Conservation (phyloP, 30 jellyfish, hydroid and myxozoan genomes). For the Aurelia sp. region DNA sequence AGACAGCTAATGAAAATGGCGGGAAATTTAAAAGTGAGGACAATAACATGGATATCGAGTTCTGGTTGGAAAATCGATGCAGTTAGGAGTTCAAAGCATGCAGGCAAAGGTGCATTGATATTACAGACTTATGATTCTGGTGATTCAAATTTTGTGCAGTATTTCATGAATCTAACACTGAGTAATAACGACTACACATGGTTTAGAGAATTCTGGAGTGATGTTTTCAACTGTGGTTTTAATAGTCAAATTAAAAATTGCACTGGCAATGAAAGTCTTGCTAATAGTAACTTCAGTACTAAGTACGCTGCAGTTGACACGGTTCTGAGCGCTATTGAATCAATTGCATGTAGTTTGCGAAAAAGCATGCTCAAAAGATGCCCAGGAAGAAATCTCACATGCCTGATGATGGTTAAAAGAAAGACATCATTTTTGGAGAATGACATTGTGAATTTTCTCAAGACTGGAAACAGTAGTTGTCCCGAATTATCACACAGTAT, state of each 20-base stretch:
- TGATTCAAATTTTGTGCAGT: conserved; percentile 18
- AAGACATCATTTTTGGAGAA: neutral
- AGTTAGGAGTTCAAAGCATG: neutral
- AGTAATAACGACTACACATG: conserved; percentile 38
- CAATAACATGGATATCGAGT: conserved; percentile 9
- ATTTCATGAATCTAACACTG: conserved; percentile 50
- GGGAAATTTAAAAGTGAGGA: neutral
- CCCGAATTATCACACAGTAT: neutral
- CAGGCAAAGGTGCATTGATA: conserved; percentile 68
- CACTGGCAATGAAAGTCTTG: conserved; percentile 42
- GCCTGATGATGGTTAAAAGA: neutral
- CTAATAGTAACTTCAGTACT: neutral
- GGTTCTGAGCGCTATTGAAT: conserved; percentile 33
- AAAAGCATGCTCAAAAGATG: conserved; percentile 20
- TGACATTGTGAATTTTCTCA: neutral
- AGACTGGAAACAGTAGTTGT: neutral
- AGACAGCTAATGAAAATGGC: conserved; percentile 26
- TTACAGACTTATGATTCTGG: neutral
- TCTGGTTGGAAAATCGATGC: conserved; percentile 15
- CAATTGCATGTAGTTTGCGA: conserved; percentile 55
- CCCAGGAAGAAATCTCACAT: neutral
- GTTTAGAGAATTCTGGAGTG: conserved; percentile 77
- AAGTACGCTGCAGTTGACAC: conserved; percentile 2
- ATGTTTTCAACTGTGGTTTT: conserved; percentile 21
- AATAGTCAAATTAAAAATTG: neutral